Base-by-base conservation (phyloP, 2,797 vertebrate genomes). In the Calcarius lapponicus region DNA sequence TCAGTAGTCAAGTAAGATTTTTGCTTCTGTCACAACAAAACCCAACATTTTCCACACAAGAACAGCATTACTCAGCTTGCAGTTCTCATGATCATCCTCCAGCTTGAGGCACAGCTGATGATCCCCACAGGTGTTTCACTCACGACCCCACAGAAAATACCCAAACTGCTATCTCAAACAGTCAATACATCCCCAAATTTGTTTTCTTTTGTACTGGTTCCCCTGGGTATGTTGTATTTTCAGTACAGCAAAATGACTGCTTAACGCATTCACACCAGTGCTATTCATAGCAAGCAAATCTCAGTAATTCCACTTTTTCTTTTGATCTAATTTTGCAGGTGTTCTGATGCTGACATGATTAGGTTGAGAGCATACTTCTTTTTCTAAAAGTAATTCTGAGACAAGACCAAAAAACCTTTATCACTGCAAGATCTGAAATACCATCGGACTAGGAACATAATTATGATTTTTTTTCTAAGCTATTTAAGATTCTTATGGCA, bases 291-390 rank as follows among this genome's bases (percentile, higher is more conserved):
- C 90, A 89, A 65, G 57, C 60, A 95, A 93, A 76, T 64, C 72
- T 93, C 87, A 92, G 87, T 92, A 95, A 96, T 84, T 86, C 48
- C 3, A 10, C 61, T 79, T 86, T 86, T 88, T 91, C 91, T 91
- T 97, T 95, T 96, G 95, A 95, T 96, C 92, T 97, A 93, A 94
- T 97, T 95, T 96, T 96, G 92, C 95, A 95, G 94, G 84, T 95
- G 86, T 93, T 92, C 83, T 82, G 83, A 92, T 82, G 70, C 75
- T 90, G 90, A 93, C 86, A 92, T 69, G 86, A 94, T 92, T 88
- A 94, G 89, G 64, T 70, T 88, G 65, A 92, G 40, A 94, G 74
- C 50, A 60, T 47, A 80, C 45, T 80, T 72, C 74, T 94, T 92
- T 91, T 54, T 95, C 86, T 94, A 60, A 92, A 95, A 96, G 62